Evolutionary conservation across 2,888 invertebrate species (phyloP), one percentile per base, ranked within the genome.

Genomic region (Hydraecia micacea): DNA sequence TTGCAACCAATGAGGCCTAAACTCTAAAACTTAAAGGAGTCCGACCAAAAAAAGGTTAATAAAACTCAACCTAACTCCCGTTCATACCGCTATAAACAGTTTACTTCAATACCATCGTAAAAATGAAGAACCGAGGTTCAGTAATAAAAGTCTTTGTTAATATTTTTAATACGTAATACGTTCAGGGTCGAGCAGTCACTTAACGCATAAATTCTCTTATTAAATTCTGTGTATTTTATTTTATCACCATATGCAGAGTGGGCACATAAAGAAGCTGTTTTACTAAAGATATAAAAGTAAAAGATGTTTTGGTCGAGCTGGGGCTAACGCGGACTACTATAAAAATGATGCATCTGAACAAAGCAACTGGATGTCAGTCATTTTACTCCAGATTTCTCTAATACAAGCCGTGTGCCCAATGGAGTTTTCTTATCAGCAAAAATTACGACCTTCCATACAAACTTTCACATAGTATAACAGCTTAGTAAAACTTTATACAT

Each of bases 71-170:
- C 77, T 73, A 81, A 84, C 81, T 86, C 78, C 52, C 75, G 80
- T 90, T 89, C 80, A 84, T 86, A 83, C 83, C 82, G 77, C 83
- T 71, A 87, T 87, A 87, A 88, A 90, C 89, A 85, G 90, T 90
- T 89, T 88, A 84, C 80, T 85, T 86, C 82, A 85, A 88, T 86
- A 78, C 79, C 80, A 82, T 86, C 89, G 74, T 89, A 89, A 89
- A 88, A 89, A 86, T 86, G 84, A 88, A 89, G 86, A 77, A 86
- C 84, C 80, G 73, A 77, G 89, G 79, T 84, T 89, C 49, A 62
- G 72, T 86, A 81, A 84, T 87, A 86, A 87, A 89, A 86, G 77
- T 73, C 75, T 88, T 87, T 89, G 89, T 89, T 87, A 89, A 86
- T 88, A 89, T 86, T 86, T 88, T 87, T 88, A 88, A 88, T 86